Percentiles rank a stretch among this genome's conserved stretches.
These are phyloP conservation scores for Erynnis tages DNA, from an alignment of 2,888 invertebrate genomes.

Conservation along the genomic window DNA sequence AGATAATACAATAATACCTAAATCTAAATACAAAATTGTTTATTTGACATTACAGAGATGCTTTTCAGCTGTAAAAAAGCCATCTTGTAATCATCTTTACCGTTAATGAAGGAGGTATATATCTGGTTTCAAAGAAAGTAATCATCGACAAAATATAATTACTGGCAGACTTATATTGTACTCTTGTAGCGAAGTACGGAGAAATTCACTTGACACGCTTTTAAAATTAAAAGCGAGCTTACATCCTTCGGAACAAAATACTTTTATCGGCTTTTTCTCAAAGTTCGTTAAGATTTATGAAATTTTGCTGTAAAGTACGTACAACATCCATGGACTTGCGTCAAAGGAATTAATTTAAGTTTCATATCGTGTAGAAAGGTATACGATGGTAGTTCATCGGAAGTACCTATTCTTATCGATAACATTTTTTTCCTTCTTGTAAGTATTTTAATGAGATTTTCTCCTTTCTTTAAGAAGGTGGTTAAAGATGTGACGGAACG, in stretches of 20 bases:
- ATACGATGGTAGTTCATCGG: not conserved
- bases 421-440: no score
- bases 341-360: slow-evolving; percentile 17
- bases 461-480: no score
- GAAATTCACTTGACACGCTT: slow-evolving; percentile 14
- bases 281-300: slow-evolving; percentile 19
- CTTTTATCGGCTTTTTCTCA: slow-evolving; percentile 11
- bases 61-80: no score
- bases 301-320: slow-evolving; percentile 11
- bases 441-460: no score
- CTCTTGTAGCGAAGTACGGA: slow-evolving; percentile 1
- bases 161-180: not conserved
- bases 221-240: slow-evolving; percentile 12
- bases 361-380: not conserved
- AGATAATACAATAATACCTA: no score
- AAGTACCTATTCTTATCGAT: not conserved
- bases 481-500: no score
- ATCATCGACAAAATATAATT: not conserved
- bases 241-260: slow-evolving; percentile 14
- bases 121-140: not conserved
- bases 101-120: no score
- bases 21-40: no score
- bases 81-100: no score
- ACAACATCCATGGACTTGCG: not conserved
- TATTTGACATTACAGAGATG: no score